Percentiles rank a stretch among this genome's conserved stretches.
Evolutionary conservation across 1,140 invertebrate genomes (phyloP).

Genomic region (Ips typographus): DNA sequence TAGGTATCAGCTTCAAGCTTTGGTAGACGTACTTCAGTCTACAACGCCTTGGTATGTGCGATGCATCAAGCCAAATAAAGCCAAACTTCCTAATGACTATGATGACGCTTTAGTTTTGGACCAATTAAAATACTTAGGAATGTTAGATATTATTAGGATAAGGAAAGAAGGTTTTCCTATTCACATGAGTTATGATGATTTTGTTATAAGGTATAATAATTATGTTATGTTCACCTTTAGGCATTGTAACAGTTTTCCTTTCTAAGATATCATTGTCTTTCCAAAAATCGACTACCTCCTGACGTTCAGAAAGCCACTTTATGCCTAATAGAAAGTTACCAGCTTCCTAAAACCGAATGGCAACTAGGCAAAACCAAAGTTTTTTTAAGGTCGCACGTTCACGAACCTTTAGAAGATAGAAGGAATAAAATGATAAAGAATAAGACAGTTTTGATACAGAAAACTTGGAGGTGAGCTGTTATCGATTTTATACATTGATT

Average conservation of each 20-base stretch:
- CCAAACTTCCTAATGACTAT: constrained; percentile 83
- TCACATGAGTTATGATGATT: constrained; percentile 78
- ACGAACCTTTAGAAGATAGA: constrained; percentile 84
- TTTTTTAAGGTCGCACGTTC: constrained; percentile 80
- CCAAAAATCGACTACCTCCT: constrained; percentile 52
- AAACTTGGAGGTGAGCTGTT: constrained; percentile 50
- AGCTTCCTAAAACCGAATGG: constrained; percentile 76
- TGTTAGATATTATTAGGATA: constrained; percentile 95
- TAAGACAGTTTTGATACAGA: constrained; percentile 80
- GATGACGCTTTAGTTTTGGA: constrained; percentile 82
- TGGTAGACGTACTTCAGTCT: constrained; percentile 88
- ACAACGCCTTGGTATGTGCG: constrained; percentile 95
- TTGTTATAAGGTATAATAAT: constrained; percentile 56
- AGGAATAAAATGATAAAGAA: constrained; percentile 67
- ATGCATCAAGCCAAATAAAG: constrained; percentile 92
- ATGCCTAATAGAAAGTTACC: constrained; percentile 60
- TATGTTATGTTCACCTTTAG: background rate
- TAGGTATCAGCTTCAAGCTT: constrained; percentile 83
- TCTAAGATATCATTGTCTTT: constrained; percentile 72
- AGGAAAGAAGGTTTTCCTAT: constrained; percentile 91
- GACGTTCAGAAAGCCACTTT: constrained; percentile 46
- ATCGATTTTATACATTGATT: background rate
- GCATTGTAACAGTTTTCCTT: constrained; percentile 24
- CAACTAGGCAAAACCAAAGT: constrained; percentile 90
- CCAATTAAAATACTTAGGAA: constrained; percentile 90